Evolutionary conservation across 1,140 invertebrate species (phyloP).

Genomic region (Carcinoscorpius rotundicauda): DNA sequence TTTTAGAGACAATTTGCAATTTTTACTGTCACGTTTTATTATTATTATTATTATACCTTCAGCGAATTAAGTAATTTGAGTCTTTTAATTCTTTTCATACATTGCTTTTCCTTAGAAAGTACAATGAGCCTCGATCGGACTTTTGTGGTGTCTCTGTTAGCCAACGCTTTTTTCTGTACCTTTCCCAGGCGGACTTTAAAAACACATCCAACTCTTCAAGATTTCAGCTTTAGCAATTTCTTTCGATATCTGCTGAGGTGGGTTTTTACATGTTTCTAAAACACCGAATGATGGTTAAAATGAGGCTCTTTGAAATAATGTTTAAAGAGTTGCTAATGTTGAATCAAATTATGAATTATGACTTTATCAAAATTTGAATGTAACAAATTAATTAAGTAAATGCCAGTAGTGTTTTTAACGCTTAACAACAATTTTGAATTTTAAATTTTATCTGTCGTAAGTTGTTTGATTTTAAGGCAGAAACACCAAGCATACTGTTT

Average conservation of each 20-base stretch:
- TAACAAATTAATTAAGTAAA: too few species aligned
- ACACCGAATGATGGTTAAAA: too few species aligned
- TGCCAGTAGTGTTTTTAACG: too few species aligned
- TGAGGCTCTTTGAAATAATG: too few species aligned
- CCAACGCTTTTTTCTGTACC: constrained; percentile 69
- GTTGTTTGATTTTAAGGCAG: too few species aligned
- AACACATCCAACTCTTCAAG: constrained; percentile 62
- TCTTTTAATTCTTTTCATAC: neutral
- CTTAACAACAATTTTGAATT: too few species aligned
- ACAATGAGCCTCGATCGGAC: constrained; percentile 46
- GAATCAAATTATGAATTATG: too few species aligned
- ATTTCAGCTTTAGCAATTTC: constrained; percentile 65
- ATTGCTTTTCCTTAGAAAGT: constrained; percentile 19
- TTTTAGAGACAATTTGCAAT: neutral
- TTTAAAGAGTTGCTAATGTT: too few species aligned
- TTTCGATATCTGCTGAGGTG: constrained; percentile 55
- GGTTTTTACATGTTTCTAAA: constrained; percentile 12
- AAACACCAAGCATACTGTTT: too few species aligned
- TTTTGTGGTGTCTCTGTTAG: constrained; percentile 57
- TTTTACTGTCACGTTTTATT: constrained; percentile 3
- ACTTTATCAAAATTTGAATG: too few species aligned
- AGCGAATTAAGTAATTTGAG: too few species aligned
- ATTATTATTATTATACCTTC: constrained; percentile 9
- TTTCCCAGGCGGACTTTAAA: constrained; percentile 63
- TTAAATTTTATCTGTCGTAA: too few species aligned